Evolutionary conservation across 2,888 invertebrate genomes (phyloP), one percentile per base, ranked within the genome.

Genomic region (Exocentrus adspersus): DNA sequence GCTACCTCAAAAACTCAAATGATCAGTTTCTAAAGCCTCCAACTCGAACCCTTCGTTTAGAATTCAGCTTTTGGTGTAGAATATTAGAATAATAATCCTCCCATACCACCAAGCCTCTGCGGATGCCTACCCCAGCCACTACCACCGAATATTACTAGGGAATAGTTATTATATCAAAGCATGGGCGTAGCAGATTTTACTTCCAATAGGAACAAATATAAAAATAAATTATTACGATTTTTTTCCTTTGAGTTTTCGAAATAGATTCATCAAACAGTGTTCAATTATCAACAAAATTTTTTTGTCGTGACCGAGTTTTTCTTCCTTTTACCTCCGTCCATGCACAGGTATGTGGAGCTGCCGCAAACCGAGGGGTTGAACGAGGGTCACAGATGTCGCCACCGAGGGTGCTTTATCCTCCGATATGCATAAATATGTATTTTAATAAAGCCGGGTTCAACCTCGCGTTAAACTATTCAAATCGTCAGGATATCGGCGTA

Each of bases 381-480:
- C n/a, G n/a, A 6, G 16, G 32, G 12, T 16, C 60, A 43, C 69
- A 69, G 65, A 69, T 69, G 69, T 67, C 61, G 62, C 62, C 69
- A 62, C 64, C 64, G 59, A 60, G 62, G 59, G 56, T 48, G 64
- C 60, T 67, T 67, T 52, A 65, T 69, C 67, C 69, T 67, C 58
- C 53, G 61, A 69, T 67, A 67, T 69, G 67, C 69, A 67, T 69
- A 67, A 65, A 69, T 64, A 61, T 64, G 58, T 65, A 63, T 43
- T 64, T 57, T 57, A 57, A 57, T 57, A 57, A 57, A 57, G 57
- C 57, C 57, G 30, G 46, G 14, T 20, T 45, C 45, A 45, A 60
- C 60, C 52, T 32, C 16, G 16, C 21, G 37, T 60, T 52, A 52
- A 51, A 28, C 32, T 52, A 52, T 60, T 50, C 59, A 43, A 50